phyloP scores from a whole-genome alignment of 2,113 vertebrate genomes.

The Acrocephalus arundinaceus region DNA sequence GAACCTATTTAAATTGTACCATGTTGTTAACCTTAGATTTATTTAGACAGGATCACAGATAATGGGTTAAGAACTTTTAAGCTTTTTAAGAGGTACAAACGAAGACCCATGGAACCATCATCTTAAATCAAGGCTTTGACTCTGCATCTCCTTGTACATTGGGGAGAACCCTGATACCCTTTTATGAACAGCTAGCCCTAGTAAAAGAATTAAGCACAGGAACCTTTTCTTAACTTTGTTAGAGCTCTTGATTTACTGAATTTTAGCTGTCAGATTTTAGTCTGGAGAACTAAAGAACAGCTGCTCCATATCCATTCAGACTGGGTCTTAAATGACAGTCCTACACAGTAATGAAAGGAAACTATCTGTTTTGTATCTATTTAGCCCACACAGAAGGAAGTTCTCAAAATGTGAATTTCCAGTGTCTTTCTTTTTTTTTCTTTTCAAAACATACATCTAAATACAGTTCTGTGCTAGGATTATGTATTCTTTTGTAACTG shows the following conservation, averaged over 20 bases:
- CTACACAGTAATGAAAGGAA: not conserved
- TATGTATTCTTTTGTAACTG: not conserved
- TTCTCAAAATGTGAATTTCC: not conserved
- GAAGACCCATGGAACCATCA: not conserved
- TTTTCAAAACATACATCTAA: not conserved
- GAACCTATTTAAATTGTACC: not conserved
- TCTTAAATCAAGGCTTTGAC: slow-evolving; percentile 48
- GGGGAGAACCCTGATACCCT: not conserved
- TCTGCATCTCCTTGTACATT: slow-evolving; percentile 14
- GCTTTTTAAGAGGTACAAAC: not conserved
- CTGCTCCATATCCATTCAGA: slow-evolving; percentile 6
- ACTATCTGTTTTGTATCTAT: slow-evolving; percentile 1
- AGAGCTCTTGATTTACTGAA: slow-evolving; percentile 25
- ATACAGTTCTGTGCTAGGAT: not conserved
- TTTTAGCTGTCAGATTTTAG: not conserved
- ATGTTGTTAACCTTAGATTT: slow-evolving; percentile 19
- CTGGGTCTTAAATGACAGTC: not conserved
- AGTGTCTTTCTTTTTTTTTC: not conserved
- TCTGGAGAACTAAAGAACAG: not conserved
- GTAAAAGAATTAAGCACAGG: not conserved
- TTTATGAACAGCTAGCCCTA: not conserved
- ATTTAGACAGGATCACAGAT: slow-evolving; percentile 23
- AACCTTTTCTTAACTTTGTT: slow-evolving; percentile 19
- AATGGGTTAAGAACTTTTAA: slow-evolving; percentile 24
- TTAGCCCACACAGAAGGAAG: slow-evolving; percentile 20